phyloP scores from a whole-genome alignment of 2,888 invertebrate species.

The Cyaniris semiargus region DNA sequence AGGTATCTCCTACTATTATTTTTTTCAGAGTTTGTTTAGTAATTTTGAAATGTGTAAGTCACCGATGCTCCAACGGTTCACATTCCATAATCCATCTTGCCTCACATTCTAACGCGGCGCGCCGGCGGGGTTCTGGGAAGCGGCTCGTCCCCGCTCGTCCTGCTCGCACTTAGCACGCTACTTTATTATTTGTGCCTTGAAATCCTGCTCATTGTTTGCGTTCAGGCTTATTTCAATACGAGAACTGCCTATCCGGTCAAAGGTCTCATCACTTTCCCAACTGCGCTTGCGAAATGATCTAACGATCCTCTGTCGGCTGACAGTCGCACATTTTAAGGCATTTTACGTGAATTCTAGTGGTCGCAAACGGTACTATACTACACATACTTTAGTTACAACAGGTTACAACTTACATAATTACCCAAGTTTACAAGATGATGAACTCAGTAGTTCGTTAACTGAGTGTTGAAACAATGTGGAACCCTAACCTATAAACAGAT shows the following conservation, averaged over 20 bases:
- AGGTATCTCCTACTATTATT: no score
- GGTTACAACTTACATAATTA: not conserved
- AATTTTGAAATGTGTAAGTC: conserved; percentile 38
- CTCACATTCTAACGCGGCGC: conserved; percentile 65
- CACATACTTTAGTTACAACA: no score
- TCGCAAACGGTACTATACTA: not conserved
- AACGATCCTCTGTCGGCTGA: not conserved
- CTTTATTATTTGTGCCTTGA: conserved; percentile 70
- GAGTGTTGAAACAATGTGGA: not conserved
- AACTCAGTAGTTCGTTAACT: not conserved
- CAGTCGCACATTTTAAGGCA: not conserved
- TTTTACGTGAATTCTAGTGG: not conserved
- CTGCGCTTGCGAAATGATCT: conserved; percentile 25
- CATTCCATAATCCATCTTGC: conserved; percentile 75
- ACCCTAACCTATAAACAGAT: not conserved
- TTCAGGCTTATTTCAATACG: conserved; percentile 67
- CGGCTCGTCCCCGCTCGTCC: conserved; percentile 55
- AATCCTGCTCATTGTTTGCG: conserved; percentile 74
- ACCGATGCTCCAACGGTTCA: conserved; percentile 53
- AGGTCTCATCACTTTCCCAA: conserved; percentile 46
- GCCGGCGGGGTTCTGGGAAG: conserved; percentile 74
- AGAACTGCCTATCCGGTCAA: conserved; percentile 61
- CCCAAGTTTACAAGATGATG: not conserved
- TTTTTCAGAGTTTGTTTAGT: no score
- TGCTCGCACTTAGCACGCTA: conserved; percentile 69